Evolutionary conservation across 2,888 invertebrate species (phyloP).

Genomic region (Nomada fabriciana): DNA sequence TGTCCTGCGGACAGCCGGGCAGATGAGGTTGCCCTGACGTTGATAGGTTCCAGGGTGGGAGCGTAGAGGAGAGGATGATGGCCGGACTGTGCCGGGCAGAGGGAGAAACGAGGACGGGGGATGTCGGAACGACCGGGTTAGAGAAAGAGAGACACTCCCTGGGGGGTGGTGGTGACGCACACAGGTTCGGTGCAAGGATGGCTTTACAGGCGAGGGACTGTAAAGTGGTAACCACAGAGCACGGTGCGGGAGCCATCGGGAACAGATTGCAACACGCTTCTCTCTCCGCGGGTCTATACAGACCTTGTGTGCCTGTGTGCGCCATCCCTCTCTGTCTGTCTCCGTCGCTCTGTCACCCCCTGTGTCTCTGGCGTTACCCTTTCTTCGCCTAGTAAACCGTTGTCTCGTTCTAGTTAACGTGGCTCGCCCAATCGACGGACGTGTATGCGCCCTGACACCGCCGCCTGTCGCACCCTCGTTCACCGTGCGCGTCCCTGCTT

Average conservation of each 20-base stretch:
- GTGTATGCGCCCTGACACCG: constrained; percentile 72
- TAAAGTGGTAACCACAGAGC: constrained; percentile 80
- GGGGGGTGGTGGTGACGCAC: constrained; percentile 19
- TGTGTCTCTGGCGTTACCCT: constrained; percentile 48
- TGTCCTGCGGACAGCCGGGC: constrained; percentile 79
- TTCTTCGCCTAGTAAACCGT: constrained; percentile 52
- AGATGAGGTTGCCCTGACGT: constrained; percentile 81
- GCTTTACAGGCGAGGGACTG: constrained; percentile 76
- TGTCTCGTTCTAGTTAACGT: constrained; percentile 57
- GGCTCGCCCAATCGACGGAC: constrained; percentile 44
- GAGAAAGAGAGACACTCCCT: background rate
- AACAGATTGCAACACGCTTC: constrained; percentile 80
- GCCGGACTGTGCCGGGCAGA: constrained; percentile 22
- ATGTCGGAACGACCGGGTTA: background rate
- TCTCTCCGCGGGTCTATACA: background rate
- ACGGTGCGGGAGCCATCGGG: constrained; percentile 76
- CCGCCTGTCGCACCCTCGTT: constrained; percentile 75
- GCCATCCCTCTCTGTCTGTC: constrained; percentile 33
- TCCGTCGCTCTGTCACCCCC: constrained; percentile 4
- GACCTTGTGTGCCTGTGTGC: no score
- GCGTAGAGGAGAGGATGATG: constrained; percentile 37
- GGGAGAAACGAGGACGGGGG: background rate
- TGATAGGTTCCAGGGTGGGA: constrained; percentile 78
- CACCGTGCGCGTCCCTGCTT: constrained; percentile 73
- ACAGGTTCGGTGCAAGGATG: constrained; percentile 45